Evolutionary conservation across 2,888 invertebrate genomes (phyloP).

Genomic region (Baccha elongata): DNA sequence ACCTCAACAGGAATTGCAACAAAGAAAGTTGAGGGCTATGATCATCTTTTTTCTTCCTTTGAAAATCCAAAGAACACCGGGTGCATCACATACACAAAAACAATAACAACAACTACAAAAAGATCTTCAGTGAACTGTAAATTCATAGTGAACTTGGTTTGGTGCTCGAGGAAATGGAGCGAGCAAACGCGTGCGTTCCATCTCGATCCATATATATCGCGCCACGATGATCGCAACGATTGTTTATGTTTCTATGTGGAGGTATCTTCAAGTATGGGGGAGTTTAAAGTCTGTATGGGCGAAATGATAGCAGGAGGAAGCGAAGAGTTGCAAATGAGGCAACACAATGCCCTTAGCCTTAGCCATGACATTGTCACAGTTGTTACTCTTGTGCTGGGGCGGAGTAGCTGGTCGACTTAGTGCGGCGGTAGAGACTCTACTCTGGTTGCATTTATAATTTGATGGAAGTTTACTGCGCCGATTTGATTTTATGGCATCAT

Average conservation of each 20-base stretch:
- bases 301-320: constrained; percentile 10
- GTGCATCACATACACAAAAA: constrained; percentile 45
- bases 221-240: constrained; percentile 41
- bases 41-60: not conserved
- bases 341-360: constrained; percentile 64
- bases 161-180: constrained; percentile 54
- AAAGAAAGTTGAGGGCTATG: constrained; percentile 57
- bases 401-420: constrained; percentile 6
- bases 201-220: constrained; percentile 28
- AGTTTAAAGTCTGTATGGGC: not conserved
- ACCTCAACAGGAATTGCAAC: constrained; percentile 49
- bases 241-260: constrained; percentile 51
- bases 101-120: constrained; percentile 13
- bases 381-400: constrained; percentile 37
- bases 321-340: constrained; percentile 39
- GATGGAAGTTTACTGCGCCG: constrained; percentile 69
- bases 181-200: constrained; percentile 48
- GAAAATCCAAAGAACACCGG: constrained; percentile 31
- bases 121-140: constrained; percentile 33
- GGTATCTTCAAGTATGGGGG: constrained; percentile 42
- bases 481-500: constrained; percentile 71
- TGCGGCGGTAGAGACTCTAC: constrained; percentile 18
- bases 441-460: constrained; percentile 71
- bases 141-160: constrained; percentile 8
- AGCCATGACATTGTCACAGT: constrained; percentile 71